These are phyloP conservation scores for Pomacea canaliculata DNA, from an alignment of 2,888 invertebrate genomes.

Conservation along the genomic window DNA sequence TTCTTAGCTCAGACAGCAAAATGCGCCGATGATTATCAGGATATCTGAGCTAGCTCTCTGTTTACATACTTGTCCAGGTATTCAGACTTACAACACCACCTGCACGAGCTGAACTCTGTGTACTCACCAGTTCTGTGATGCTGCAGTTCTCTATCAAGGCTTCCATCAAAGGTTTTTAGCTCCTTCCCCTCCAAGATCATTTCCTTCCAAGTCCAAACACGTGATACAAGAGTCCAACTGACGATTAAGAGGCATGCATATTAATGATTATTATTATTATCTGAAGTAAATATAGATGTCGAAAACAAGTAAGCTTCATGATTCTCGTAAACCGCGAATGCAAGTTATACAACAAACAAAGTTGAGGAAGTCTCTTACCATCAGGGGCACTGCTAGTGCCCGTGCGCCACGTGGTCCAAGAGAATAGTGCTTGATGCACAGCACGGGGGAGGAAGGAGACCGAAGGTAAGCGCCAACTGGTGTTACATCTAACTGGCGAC, in stretches of 20 bases:
- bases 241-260: slow-evolving; percentile 4
- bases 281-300: too few species aligned
- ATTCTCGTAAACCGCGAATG: too few species aligned
- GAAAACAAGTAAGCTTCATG: too few species aligned
- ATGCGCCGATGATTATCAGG: too few species aligned
- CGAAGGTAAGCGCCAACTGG: slow-evolving; percentile 53
- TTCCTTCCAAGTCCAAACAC: slow-evolving; percentile 52
- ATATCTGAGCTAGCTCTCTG: too few species aligned
- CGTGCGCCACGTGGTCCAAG: slow-evolving; percentile 51
- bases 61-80: too few species aligned
- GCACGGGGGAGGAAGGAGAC: slow-evolving; percentile 33
- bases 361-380: slow-evolving; percentile 37
- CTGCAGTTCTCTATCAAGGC: slow-evolving; percentile 44
- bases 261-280: too few species aligned
- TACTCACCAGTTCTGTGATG: slow-evolving; percentile 35
- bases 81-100: too few species aligned
- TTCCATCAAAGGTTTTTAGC: slow-evolving; percentile 43
- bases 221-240: slow-evolving; percentile 49
- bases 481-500: slow-evolving; percentile 45
- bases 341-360: too few species aligned
- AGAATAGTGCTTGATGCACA: slow-evolving; percentile 34
- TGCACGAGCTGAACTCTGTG: too few species aligned
- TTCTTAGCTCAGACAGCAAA: too few species aligned
- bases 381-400: slow-evolving; percentile 53
- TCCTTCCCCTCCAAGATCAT: slow-evolving; percentile 48